Evolutionary conservation across 1,140 invertebrate genomes (phyloP).

Genomic region (Rhagoletis pomonella): DNA sequence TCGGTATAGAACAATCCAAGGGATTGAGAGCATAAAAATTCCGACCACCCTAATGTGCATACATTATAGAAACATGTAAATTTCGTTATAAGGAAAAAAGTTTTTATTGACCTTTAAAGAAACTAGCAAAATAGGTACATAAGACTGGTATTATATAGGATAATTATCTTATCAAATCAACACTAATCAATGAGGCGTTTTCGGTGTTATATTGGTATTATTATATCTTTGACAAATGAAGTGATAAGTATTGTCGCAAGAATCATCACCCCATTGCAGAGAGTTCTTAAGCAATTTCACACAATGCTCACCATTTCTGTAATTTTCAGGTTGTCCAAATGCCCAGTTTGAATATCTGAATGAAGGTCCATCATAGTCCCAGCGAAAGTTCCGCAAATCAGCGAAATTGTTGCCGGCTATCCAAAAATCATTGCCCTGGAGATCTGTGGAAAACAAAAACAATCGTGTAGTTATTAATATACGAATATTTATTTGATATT

Average conservation of each 20-base stretch:
- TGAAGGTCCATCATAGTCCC: background rate
- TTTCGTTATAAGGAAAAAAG: too few species aligned
- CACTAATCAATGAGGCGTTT: too few species aligned
- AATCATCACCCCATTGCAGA: background rate
- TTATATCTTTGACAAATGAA: conserved; percentile 24
- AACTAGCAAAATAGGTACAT: too few species aligned
- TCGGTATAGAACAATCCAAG: too few species aligned
- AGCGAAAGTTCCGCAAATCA: conserved; percentile 8
- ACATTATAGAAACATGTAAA: too few species aligned
- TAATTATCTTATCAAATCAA: too few species aligned
- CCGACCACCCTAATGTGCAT: too few species aligned
- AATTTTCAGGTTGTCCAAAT: background rate
- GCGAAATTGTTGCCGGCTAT: background rate
- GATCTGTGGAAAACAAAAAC: background rate
- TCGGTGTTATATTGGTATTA: too few species aligned
- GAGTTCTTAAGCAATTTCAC: background rate
- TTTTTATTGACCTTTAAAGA: too few species aligned
- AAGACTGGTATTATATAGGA: too few species aligned
- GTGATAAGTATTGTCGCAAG: conserved; percentile 7
- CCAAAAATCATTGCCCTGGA: background rate
- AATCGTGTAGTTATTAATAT: too few species aligned
- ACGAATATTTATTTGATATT: background rate
- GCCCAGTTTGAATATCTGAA: background rate
- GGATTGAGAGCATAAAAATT: too few species aligned
- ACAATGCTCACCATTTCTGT: background rate